These are phyloP conservation scores for Spisula solida DNA, from an alignment of 2,888 invertebrate species.

Conservation along the genomic window DNA sequence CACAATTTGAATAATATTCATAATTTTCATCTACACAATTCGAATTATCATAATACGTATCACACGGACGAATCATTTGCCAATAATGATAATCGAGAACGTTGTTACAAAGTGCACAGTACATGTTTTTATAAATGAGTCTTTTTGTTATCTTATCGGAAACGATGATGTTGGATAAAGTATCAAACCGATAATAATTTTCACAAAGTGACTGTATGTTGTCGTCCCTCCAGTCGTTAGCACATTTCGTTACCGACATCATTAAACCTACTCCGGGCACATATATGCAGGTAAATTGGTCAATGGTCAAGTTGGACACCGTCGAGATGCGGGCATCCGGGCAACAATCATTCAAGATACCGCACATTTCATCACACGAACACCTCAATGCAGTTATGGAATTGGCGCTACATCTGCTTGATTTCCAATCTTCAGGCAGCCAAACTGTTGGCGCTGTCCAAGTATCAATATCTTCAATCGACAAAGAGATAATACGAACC, in stretches of 20 bases:
- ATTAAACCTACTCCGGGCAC: not conserved
- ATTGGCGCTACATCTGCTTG: not conserved
- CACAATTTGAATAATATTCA: not conserved
- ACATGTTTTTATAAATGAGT: conserved; percentile 70
- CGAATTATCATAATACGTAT: not conserved
- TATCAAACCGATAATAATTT: too few species aligned
- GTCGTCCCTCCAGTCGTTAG: conserved; percentile 6
- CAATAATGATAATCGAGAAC: conserved; percentile 50
- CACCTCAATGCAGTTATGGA: not conserved
- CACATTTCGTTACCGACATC: conserved; percentile 43
- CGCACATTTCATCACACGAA: conserved; percentile 23
- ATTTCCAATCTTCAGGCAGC: not conserved
- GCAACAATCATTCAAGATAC: conserved; percentile 30
- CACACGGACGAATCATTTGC: not conserved
- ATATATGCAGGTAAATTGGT: not conserved
- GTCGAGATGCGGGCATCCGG: not conserved
- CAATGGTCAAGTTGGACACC: not conserved
- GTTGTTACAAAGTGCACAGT: conserved; percentile 72
- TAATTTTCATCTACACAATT: not conserved
- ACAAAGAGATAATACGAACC: not conserved
- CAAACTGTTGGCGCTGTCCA: too few species aligned
- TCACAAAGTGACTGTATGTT: conserved; percentile 39
- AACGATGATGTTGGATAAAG: not conserved
- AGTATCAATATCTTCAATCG: not conserved
- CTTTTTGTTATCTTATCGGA: not conserved